A percentile compares a stretch with the other conserved stretches of the same genome.
Evolutionary conservation across 2,888 invertebrate genomes (phyloP).

Genomic region (Drosophila fungiperda): DNA sequence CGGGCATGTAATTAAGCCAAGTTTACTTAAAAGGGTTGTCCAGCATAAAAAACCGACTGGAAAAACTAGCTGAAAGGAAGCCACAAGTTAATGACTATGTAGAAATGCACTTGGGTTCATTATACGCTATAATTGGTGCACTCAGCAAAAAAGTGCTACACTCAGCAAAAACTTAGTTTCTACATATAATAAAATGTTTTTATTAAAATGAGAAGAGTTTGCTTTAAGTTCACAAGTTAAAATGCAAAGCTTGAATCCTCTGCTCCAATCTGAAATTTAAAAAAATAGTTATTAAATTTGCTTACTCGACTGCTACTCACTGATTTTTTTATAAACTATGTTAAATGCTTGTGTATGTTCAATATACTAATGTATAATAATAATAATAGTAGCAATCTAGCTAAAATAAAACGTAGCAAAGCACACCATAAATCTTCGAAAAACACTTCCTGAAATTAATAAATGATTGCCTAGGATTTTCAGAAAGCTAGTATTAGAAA

Average conservation of each 20-base stretch:
- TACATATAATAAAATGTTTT: not conserved
- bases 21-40: conserved; percentile 72
- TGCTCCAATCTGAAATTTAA: no score
- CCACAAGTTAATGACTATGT: conserved; percentile 37
- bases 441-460: not conserved
- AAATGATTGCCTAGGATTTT: not conserved
- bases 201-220: not conserved
- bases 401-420: not conserved
- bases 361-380: not conserved
- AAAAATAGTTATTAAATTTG: no score
- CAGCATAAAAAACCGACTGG: conserved; percentile 20
- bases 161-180: not conserved
- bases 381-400: not conserved
- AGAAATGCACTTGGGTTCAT: conserved; percentile 50
- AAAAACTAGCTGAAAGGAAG: not conserved
- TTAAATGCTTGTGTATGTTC: not conserved
- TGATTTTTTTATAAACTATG: not conserved
- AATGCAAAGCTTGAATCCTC: no score
- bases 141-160: not conserved
- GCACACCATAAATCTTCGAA: not conserved
- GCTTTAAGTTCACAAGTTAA: not conserved
- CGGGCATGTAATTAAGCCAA: conserved; percentile 75
- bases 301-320: no score
- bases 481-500: not conserved
- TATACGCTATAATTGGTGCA: conserved; percentile 8